phyloP scores from a whole-genome alignment of 2,888 invertebrate genomes.

The Brachyptera putata region DNA sequence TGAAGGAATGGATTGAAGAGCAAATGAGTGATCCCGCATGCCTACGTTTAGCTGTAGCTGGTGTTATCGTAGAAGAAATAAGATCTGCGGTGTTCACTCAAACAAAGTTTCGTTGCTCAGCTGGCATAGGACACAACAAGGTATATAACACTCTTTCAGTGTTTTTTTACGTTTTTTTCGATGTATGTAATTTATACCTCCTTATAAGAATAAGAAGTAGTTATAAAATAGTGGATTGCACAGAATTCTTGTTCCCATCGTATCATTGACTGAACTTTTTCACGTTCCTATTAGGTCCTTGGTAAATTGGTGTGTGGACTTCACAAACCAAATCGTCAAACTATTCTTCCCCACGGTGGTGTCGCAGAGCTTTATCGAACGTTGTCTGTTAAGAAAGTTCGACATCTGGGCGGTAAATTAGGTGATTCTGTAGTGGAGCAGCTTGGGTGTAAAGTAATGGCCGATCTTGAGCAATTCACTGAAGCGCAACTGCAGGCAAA shows the following conservation, averaged over 20 bases:
- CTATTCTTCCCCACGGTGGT: constrained; percentile 72
- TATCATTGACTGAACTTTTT: background rate
- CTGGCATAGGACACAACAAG: constrained; percentile 95
- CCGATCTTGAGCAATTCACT: constrained; percentile 67
- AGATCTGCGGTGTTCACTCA: constrained; percentile 72
- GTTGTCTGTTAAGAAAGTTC: constrained; percentile 77
- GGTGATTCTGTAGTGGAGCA: constrained; percentile 73
- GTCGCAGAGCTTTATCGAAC: constrained; percentile 58
- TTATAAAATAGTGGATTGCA: too few relatives aligned
- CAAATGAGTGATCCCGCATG: constrained; percentile 47
- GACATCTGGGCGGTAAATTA: constrained; percentile 91
- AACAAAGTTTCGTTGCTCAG: constrained; percentile 91
- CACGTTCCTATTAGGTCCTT: constrained; percentile 58
- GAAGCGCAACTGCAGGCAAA: constrained; percentile 65
- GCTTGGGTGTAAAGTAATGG: constrained; percentile 72
- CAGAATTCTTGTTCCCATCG: too few relatives aligned
- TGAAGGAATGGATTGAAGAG: constrained; percentile 46
- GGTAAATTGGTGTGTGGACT: constrained; percentile 92
- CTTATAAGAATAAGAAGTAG: too few relatives aligned
- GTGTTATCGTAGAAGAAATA: constrained; percentile 81
- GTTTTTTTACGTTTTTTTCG: too few relatives aligned
- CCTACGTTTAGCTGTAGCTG: constrained; percentile 72
- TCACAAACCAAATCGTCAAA: constrained; percentile 89
- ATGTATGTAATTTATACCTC: too few relatives aligned
- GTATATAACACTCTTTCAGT: constrained; percentile 50